Evolutionary conservation across 2,888 invertebrate species (phyloP).

Genomic region (Drosophila neonasuta): DNA sequence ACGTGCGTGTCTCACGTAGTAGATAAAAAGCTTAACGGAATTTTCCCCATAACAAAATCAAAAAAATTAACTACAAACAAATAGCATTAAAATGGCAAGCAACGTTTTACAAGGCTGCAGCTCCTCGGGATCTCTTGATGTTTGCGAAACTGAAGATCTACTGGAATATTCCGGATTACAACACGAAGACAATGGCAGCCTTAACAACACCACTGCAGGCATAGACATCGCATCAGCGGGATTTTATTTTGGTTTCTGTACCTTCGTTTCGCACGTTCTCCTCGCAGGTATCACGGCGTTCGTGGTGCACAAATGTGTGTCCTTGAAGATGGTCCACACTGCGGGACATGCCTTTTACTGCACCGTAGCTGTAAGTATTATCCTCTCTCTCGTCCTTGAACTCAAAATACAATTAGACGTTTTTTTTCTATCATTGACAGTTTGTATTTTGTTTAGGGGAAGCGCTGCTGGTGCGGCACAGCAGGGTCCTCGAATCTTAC

Average conservation of each 20-base stretch:
- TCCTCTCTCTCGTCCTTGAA: too few relatives aligned
- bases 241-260: conserved; percentile 64
- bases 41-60: not conserved
- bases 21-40: conserved; percentile 43
- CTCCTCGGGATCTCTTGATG: conserved; percentile 29
- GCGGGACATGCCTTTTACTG: conserved; percentile 80
- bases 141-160: conserved; percentile 37
- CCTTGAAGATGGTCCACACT: conserved; percentile 76
- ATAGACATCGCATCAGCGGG: conserved; percentile 32
- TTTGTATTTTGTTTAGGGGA: conserved; percentile 79
- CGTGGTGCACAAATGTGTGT: conserved; percentile 68
- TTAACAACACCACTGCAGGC: not conserved
- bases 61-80: not conserved
- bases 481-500: conserved; percentile 50
- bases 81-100: conserved; percentile 35
- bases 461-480: conserved; percentile 76
- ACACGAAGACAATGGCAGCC: conserved; percentile 18
- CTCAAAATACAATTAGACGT: not conserved
- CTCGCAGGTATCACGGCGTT: conserved; percentile 58
- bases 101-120: conserved; percentile 47
- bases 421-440: conserved; percentile 42
- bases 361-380: conserved; percentile 78
- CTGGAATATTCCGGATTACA: conserved; percentile 15
- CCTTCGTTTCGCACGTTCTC: conserved; percentile 56
- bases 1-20: conserved; percentile 56